Conservation (phyloP, 1,140 invertebrate genomes). For the Drosophila ananassae region DNA sequence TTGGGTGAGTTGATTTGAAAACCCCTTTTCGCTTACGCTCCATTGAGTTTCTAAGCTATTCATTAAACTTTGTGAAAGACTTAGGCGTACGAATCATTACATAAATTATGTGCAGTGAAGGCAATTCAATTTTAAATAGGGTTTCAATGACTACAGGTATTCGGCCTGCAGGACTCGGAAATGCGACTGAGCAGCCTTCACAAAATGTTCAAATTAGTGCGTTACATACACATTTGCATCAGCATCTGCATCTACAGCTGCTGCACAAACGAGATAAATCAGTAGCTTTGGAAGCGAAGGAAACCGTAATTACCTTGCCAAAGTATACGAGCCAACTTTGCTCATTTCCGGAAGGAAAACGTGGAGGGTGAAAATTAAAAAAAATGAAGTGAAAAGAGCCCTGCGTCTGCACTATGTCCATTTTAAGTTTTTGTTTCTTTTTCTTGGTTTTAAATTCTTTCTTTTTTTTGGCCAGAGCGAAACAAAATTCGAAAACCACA, state of each 20-base stretch:
- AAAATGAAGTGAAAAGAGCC: slow-evolving; percentile 41
- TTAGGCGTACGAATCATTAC: slow-evolving; percentile 5
- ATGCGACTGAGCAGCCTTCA: not conserved
- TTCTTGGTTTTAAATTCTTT: not conserved
- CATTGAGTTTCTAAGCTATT: slow-evolving; percentile 30
- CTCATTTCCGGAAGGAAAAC: slow-evolving; percentile 52
- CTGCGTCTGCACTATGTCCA: slow-evolving; percentile 43
- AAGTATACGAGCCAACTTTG: slow-evolving; percentile 46
- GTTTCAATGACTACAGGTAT: slow-evolving; percentile 35
- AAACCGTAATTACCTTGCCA: slow-evolving; percentile 63
- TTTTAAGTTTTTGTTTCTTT: slow-evolving; percentile 9
- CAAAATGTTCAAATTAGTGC: slow-evolving; percentile 39
- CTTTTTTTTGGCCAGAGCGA: slow-evolving; percentile 24
- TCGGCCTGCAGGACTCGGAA: not conserved
- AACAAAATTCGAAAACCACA: slow-evolving; percentile 60
- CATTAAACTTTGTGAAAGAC: slow-evolving; percentile 21
- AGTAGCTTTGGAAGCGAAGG: slow-evolving; percentile 10
- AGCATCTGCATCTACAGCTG: slow-evolving; percentile 10
- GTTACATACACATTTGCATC: slow-evolving; percentile 27
- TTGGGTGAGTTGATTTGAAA: slow-evolving; percentile 28
- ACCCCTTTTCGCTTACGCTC: slow-evolving; percentile 4
- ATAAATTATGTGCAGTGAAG: slow-evolving; percentile 44
- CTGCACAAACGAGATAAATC: slow-evolving; percentile 47
- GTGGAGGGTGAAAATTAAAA: slow-evolving; percentile 63
- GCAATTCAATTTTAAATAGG: slow-evolving; percentile 33